These are phyloP conservation scores for Pantherophis guttatus DNA, from an alignment of 2,113 vertebrate genomes.

Conservation along the genomic window DNA sequence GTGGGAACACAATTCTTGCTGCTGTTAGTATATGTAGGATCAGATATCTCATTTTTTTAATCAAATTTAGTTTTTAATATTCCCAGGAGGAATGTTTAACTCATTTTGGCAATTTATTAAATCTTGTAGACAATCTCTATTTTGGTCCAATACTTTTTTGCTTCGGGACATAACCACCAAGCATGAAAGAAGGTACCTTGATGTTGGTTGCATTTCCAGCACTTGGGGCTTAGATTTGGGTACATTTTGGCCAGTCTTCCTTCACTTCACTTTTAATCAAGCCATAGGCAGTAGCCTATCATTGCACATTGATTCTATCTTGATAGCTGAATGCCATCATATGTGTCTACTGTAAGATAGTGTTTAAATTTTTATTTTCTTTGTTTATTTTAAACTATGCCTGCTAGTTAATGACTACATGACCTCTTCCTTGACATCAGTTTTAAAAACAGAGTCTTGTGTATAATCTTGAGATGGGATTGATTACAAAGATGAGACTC, in stretches of 20 bases:
- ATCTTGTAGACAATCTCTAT: no score
- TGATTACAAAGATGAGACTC: conserved; percentile 1
- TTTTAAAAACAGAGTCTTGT: neutral
- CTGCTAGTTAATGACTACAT: conserved; percentile 25
- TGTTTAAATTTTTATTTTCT: conserved; percentile 6
- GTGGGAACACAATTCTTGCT: no score
- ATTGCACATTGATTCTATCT: neutral
- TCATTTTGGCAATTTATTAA: no score
- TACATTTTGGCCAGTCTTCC: neutral
- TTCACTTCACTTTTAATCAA: neutral
- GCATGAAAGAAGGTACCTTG: no score
- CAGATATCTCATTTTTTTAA: no score
- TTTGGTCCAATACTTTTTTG: no score
- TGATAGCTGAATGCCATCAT: neutral
- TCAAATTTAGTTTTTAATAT: no score
- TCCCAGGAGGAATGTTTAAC: no score
- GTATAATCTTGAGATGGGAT: neutral
- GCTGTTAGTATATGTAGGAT: no score
- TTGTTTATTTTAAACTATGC: conserved; percentile 45
- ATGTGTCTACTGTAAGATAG: conserved; percentile 25
- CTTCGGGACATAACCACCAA: no score
- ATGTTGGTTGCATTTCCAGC: no score
- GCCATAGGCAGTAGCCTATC: neutral
- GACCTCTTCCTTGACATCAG: neutral
- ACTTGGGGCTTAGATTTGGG: no score